These are phyloP conservation scores for Argopecten irradians DNA, from an alignment of 1,140 invertebrate genomes.

Conservation along the genomic window DNA sequence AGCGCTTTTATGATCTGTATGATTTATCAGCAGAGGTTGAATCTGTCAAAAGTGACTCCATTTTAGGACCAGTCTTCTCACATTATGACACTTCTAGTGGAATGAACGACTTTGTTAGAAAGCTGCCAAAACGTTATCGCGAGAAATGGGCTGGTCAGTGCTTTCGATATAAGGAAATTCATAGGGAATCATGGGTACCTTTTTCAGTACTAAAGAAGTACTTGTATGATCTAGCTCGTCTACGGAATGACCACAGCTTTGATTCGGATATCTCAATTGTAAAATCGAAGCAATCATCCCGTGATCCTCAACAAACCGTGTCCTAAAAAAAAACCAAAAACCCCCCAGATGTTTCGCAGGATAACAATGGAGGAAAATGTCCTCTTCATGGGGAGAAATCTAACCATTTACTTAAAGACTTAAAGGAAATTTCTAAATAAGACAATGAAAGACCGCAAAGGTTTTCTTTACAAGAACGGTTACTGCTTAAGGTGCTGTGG, in stretches of 20 bases:
- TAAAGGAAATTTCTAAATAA: slow-evolving; percentile 40
- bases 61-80: slow-evolving; percentile 25
- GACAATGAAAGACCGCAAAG: slow-evolving; percentile 33
- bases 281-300: neutral
- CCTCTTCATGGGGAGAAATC: slow-evolving; percentile 33
- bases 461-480: slow-evolving; percentile 11
- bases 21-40: slow-evolving; percentile 43
- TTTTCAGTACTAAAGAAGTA: slow-evolving; percentile 32
- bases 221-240: neutral
- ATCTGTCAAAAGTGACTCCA: slow-evolving; percentile 34
- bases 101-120: slow-evolving; percentile 35
- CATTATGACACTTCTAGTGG: slow-evolving; percentile 46
- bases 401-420: slow-evolving; percentile 33
- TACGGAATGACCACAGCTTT: slow-evolving; percentile 29
- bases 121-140: slow-evolving; percentile 40
- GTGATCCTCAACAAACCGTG: too few species aligned
- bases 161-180: slow-evolving; percentile 16
- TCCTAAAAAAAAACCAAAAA: too few species aligned
- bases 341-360: neutral
- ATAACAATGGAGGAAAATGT: neutral
- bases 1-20: slow-evolving; percentile 28
- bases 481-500: slow-evolving; percentile 47
- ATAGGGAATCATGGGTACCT: slow-evolving; percentile 23
- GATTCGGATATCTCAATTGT: neutral
- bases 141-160: slow-evolving; percentile 41